phyloP scores from a whole-genome alignment of 2,113 vertebrate species.

The Perccottus glenii region DNA sequence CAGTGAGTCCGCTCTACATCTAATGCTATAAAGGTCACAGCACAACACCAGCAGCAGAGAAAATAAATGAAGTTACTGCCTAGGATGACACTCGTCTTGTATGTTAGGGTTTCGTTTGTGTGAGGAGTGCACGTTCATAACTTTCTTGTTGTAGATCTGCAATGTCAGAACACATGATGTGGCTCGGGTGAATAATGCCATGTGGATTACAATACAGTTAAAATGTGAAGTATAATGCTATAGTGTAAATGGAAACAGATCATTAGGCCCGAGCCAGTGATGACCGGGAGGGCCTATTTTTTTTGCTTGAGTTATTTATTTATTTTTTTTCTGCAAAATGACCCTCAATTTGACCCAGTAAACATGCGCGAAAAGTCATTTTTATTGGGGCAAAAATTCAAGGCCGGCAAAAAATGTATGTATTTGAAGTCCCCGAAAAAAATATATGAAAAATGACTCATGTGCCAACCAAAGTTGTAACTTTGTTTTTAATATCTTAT shows the following conservation, averaged over 20 bases:
- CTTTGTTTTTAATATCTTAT: too few species aligned
- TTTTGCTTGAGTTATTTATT: too few species aligned
- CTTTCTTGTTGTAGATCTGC: constrained; percentile 4
- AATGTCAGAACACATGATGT: background rate
- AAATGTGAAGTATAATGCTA: background rate
- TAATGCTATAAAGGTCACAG: constrained; percentile 57
- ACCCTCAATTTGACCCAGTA: too few species aligned
- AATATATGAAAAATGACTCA: too few species aligned
- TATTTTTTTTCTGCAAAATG: too few species aligned
- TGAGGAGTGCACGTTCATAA: constrained; percentile 18
- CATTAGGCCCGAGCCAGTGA: background rate
- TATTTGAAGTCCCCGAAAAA: too few species aligned
- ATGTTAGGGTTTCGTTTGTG: constrained; percentile 13
- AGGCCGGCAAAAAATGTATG: too few species aligned
- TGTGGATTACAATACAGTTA: background rate
- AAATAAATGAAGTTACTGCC: constrained; percentile 46
- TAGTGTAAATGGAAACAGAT: too few species aligned
- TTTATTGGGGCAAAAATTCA: too few species aligned
- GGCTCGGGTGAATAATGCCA: background rate
- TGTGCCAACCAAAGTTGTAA: too few species aligned
- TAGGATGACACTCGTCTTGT: constrained; percentile 40
- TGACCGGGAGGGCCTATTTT: too few species aligned
- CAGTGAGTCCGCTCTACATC: constrained; percentile 41
- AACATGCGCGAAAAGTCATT: too few species aligned
- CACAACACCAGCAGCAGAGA: constrained; percentile 20